Conservation (phyloP, 2,113 vertebrate species). For the Hemibagrus wyckioides region DNA sequence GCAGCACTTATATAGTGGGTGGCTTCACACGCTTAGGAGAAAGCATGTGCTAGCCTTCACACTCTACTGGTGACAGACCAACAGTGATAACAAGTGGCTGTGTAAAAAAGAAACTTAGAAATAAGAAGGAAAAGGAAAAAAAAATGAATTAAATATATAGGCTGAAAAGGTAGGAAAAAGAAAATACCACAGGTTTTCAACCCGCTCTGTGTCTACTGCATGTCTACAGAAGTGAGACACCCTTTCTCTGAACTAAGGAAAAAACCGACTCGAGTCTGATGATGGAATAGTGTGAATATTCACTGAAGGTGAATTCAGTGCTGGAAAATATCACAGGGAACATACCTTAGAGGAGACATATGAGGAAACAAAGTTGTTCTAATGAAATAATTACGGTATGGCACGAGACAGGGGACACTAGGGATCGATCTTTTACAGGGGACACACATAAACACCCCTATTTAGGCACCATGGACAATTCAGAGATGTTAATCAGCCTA, state of each 20-base stretch:
- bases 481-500: too few relatives aligned
- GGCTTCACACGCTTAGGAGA: conserved; percentile 34
- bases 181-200: neutral
- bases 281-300: neutral
- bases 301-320: neutral
- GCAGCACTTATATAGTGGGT: conserved; percentile 21
- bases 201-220: neutral
- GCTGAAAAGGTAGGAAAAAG: neutral
- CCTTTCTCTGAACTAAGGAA: neutral
- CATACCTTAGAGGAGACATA: neutral
- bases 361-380: neutral
- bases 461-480: too few relatives aligned
- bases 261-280: neutral
- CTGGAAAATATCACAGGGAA: neutral
- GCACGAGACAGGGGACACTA: too few relatives aligned
- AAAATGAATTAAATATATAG: neutral
- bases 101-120: neutral
- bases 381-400: neutral
- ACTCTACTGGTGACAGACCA: conserved; percentile 15
- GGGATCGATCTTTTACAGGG: too few relatives aligned
- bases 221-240: neutral
- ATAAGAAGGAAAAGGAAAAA: neutral
- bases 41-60: conserved; percentile 38
- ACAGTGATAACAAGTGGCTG: conserved; percentile 7
- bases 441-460: neutral